Percentiles rank a stretch among this genome's conserved stretches.
phyloP scores from a whole-genome alignment of 2,888 invertebrate species.

The Sipha maydis region DNA sequence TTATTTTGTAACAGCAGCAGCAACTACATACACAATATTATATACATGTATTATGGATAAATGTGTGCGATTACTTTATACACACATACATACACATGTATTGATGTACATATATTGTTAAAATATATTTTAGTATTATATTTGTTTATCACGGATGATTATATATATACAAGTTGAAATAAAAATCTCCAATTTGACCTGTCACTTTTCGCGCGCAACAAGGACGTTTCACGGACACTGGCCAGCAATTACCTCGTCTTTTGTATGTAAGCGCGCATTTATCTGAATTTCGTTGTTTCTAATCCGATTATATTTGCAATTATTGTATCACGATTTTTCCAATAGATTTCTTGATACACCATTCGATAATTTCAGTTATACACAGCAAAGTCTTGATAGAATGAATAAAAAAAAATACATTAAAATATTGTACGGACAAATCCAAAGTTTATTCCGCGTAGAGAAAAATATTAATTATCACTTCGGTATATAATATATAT shows the following conservation, averaged over 20 bases:
- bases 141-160: not conserved
- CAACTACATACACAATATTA: too few relatives aligned
- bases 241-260: not conserved
- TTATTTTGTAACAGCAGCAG: not conserved
- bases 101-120: not conserved
- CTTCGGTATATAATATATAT: too few relatives aligned
- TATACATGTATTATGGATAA: not conserved
- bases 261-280: not conserved
- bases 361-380: not conserved
- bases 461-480: too few relatives aligned
- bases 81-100: not conserved
- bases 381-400: too few relatives aligned
- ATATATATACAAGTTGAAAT: not conserved
- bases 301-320: not conserved
- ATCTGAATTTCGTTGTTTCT: not conserved
- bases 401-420: too few relatives aligned
- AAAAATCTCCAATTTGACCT: not conserved
- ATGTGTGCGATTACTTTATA: not conserved
- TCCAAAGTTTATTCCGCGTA: too few relatives aligned
- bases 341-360: not conserved
- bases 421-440: too few relatives aligned
- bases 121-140: not conserved
- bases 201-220: slow-evolving; percentile 1
- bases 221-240: slow-evolving; percentile 8
- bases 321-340: not conserved